Evolutionary conservation across 2,113 vertebrate species (phyloP).

Genomic region (Struthio camelus): DNA sequence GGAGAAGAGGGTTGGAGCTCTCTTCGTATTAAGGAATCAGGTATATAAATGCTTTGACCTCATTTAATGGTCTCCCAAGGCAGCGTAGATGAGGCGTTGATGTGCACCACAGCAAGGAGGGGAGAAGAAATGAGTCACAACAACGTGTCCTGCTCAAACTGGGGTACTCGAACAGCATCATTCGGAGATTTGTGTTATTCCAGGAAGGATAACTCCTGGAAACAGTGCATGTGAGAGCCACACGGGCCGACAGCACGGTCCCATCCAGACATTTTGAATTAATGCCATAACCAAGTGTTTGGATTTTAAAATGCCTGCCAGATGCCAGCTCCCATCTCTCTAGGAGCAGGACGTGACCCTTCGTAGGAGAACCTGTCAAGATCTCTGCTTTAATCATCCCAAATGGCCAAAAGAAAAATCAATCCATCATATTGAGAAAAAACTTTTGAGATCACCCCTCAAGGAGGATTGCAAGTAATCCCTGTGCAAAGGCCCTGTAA

Average conservation of each 20-base stretch:
- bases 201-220: slow-evolving; percentile 25
- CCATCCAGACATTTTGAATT: slow-evolving; percentile 48
- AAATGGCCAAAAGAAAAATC: slow-evolving; percentile 55
- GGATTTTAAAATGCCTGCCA: slow-evolving; percentile 49
- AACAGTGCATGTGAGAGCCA: background rate
- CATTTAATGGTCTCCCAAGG: no score
- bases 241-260: background rate
- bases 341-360: slow-evolving; percentile 47
- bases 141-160: background rate
- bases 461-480: slow-evolving; percentile 69
- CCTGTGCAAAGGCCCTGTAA: slow-evolving; percentile 74
- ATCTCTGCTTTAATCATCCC: slow-evolving; percentile 51
- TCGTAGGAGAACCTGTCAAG: slow-evolving; percentile 42
- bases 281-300: slow-evolving; percentile 24
- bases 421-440: slow-evolving; percentile 61
- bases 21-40: no score
- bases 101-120: background rate
- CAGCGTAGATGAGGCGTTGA: background rate
- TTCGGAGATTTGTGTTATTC: background rate
- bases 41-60: no score
- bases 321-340: slow-evolving; percentile 47
- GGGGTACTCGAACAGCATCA: slow-evolving; percentile 1
- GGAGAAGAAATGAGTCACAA: background rate
- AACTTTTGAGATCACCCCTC: slow-evolving; percentile 70
- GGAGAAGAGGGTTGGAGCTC: no score